These are phyloP conservation scores for Sinocyclocheilus rhinocerous DNA, from an alignment of 2,113 vertebrate species.

Conservation along the genomic window DNA sequence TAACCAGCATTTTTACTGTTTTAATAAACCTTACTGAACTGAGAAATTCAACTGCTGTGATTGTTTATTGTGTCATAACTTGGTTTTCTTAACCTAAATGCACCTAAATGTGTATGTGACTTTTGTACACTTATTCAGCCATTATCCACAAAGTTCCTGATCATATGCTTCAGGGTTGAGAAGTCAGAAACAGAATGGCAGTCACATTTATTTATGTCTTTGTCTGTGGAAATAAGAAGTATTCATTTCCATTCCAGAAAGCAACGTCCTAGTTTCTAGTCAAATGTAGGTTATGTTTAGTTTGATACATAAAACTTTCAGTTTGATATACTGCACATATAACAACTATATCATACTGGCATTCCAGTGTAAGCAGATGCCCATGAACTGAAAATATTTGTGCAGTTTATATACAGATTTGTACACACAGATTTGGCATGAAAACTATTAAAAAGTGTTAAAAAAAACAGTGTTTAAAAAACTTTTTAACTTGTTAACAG, in stretches of 20 bases:
- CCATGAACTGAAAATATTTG: no score
- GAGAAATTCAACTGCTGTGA: neutral
- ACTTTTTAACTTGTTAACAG: no score
- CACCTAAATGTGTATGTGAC: neutral
- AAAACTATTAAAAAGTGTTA: no score
- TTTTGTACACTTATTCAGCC: neutral
- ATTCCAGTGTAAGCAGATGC: no score
- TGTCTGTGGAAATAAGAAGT: slow-evolving; percentile 2
- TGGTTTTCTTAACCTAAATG: neutral
- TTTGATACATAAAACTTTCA: neutral
- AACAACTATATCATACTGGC: no score
- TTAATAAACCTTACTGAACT: slow-evolving; percentile 7
- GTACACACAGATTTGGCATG: no score
- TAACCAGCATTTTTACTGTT: neutral
- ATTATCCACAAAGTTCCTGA: neutral
- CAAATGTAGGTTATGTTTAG: neutral
- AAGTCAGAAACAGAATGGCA: neutral
- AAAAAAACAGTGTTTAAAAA: no score
- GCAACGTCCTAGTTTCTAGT: neutral
- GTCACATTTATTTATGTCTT: neutral
- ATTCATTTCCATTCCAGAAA: neutral
- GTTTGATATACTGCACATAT: no score
- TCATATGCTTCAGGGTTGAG: neutral
- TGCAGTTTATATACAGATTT: no score
- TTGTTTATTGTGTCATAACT: neutral